Percentiles rank a stretch among this genome's conserved stretches.
phyloP scores from a whole-genome alignment of 2,797 vertebrate species.

The Spheniscus humboldti region DNA sequence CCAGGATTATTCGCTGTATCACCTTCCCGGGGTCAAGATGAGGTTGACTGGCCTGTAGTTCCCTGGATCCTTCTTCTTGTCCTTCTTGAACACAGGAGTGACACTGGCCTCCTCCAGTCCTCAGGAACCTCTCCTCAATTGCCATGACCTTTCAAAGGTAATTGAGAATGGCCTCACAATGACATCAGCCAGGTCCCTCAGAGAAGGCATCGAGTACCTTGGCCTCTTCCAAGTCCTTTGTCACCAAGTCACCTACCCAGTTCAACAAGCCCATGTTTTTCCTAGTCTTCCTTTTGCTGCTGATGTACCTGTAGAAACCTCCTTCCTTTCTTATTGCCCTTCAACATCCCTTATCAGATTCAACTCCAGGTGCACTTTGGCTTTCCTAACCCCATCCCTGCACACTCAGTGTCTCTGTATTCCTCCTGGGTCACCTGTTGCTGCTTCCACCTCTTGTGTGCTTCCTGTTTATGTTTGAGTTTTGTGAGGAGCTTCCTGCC shows the following conservation, averaged over 20 bases:
- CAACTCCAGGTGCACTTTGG: neutral
- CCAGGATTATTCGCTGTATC: neutral
- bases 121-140: neutral
- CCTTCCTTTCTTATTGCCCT: neutral
- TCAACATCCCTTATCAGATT: neutral
- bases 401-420: neutral
- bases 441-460: neutral
- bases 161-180: neutral
- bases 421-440: neutral
- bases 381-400: neutral
- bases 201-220: neutral
- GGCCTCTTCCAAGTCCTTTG: neutral
- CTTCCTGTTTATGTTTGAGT: neutral
- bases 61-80: neutral
- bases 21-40: neutral
- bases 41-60: neutral
- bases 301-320: neutral
- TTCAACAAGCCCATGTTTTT: neutral
- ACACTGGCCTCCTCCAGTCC: neutral
- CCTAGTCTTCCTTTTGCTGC: neutral
- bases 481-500: neutral
- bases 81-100: neutral
- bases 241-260: neutral
- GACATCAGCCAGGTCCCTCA: neutral
- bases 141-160: neutral